Conservation (phyloP, 2,888 invertebrate genomes). For the Amorpha juglandis region DNA sequence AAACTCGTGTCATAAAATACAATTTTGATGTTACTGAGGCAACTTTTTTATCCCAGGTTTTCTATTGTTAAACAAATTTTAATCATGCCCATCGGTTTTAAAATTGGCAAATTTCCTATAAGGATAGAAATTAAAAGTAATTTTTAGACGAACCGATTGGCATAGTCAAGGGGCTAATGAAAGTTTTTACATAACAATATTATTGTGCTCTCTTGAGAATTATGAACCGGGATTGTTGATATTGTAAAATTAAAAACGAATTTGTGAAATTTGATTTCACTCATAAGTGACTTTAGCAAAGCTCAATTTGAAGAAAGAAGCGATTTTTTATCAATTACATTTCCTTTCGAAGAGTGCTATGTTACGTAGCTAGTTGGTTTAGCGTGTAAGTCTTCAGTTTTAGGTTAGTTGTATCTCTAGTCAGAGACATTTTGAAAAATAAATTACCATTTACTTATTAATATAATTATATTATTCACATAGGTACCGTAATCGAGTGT, state of each 20-base stretch:
- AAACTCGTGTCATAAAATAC: slow-evolving; percentile 15
- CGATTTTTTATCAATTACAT: slow-evolving; percentile 49
- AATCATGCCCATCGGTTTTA: background rate
- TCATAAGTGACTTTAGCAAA: slow-evolving; percentile 71
- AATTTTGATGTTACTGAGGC: slow-evolving; percentile 1
- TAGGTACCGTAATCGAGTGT: slow-evolving; percentile 74
- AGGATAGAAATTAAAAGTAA: slow-evolving; percentile 8
- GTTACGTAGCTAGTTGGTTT: slow-evolving; percentile 71
- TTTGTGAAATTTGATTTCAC: slow-evolving; percentile 79
- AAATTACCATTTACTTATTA: slow-evolving; percentile 82
- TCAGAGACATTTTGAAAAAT: slow-evolving; percentile 80
- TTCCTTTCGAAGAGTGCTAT: slow-evolving; percentile 78
- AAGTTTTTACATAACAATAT: slow-evolving; percentile 26
- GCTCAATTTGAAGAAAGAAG: slow-evolving; percentile 74
- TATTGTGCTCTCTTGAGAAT: slow-evolving; percentile 33
- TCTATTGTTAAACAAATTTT: background rate
- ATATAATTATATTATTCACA: slow-evolving; percentile 71
- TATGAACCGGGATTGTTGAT: slow-evolving; percentile 26
- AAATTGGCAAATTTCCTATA: slow-evolving; percentile 4
- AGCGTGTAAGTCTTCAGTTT: slow-evolving; percentile 67
- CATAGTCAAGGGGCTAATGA: background rate
- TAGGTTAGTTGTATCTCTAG: slow-evolving; percentile 81
- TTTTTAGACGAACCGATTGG: slow-evolving; percentile 27
- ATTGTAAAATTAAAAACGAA: slow-evolving; percentile 33
- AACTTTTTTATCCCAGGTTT: slow-evolving; percentile 13